phyloP scores from a whole-genome alignment of 1,140 invertebrate genomes.

The Maniola jurtina region DNA sequence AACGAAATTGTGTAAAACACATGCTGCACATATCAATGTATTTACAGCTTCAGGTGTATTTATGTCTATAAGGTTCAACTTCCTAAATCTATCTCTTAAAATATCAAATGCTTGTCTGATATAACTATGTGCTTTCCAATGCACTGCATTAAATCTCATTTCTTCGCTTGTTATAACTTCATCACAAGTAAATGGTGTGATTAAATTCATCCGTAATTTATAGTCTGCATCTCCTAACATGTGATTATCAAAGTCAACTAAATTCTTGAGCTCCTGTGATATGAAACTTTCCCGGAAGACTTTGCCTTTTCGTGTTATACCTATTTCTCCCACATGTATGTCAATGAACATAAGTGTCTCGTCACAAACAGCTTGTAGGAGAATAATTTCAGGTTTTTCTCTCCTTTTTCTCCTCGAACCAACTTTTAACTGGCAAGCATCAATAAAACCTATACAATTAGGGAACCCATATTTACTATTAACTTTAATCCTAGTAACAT shows the following conservation, averaged over 20 bases:
- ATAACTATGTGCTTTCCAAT: slow-evolving; percentile 58
- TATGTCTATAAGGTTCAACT: slow-evolving; percentile 61
- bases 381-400: slow-evolving; percentile 46
- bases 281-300: slow-evolving; percentile 62
- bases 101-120: slow-evolving; percentile 66
- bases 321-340: slow-evolving; percentile 55
- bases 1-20: slow-evolving; percentile 69
- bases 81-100: slow-evolving; percentile 59
- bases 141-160: slow-evolving; percentile 70
- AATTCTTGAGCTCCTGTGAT: slow-evolving; percentile 56
- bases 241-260: slow-evolving; percentile 67
- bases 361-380: slow-evolving; percentile 73
- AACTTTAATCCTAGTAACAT: slow-evolving; percentile 66
- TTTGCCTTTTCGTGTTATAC: slow-evolving; percentile 56
- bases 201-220: slow-evolving; percentile 61
- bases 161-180: slow-evolving; percentile 62
- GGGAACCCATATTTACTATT: slow-evolving; percentile 64
- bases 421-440: slow-evolving; percentile 59
- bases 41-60: slow-evolving; percentile 49
- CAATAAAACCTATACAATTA: slow-evolving; percentile 73
- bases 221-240: slow-evolving; percentile 64
- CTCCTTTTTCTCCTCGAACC: slow-evolving; percentile 52
- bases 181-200: slow-evolving; percentile 64
- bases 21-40: slow-evolving; percentile 54
- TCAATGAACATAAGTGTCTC: slow-evolving; percentile 66